Base-by-base conservation (phyloP, 2,888 invertebrate species). In the Mythimna impura region DNA sequence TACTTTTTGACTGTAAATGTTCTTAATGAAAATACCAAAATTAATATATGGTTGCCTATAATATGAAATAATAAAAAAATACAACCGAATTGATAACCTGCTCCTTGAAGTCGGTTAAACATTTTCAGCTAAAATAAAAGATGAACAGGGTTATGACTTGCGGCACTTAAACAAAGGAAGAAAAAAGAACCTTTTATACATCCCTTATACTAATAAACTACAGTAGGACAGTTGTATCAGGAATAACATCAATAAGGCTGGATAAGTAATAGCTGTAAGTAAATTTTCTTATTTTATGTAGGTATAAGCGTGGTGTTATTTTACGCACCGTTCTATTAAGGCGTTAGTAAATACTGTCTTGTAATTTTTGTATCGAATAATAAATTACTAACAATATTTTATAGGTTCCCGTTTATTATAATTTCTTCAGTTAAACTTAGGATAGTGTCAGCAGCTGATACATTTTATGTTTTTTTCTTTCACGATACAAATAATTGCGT, bases 371-470 rank as follows among this genome's bases (percentile, higher is more conserved):
- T 43, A 43, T 40, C 12, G 10, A 71, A 55, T 34, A 55, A 17
- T 55, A 70, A 70, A 70, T 34, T 25, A 47, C 14, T 25, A 25
- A 34, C 10, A 6, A 4, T 34, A 25, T 71, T 71, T 47, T 36
- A 55, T 22, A 55, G 34, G 9, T 57, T 47, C n/a, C 25, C 3
- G 47, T 47, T 70, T 34, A 71, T 34, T 71, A 43, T 22, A 22
- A 77, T 58, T 77, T 17, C 9, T 25, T n/a, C 17, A 40, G 57
- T 50, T 40, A 22, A 40, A 62, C 5, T 50, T 36, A 9, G 2
- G 12, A 20, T 36, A 25, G 3, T 61, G 64, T 54, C 22, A 40
- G 81, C 76, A 78, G 64, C 58, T 80, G 76, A 30, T 54, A 54
- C 1, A 22, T 20, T 50, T 34, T n/a, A 54, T 25, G 22, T 1